phyloP scores from a whole-genome alignment of 2,797 vertebrate species.

The Decapterus maruadsi region DNA sequence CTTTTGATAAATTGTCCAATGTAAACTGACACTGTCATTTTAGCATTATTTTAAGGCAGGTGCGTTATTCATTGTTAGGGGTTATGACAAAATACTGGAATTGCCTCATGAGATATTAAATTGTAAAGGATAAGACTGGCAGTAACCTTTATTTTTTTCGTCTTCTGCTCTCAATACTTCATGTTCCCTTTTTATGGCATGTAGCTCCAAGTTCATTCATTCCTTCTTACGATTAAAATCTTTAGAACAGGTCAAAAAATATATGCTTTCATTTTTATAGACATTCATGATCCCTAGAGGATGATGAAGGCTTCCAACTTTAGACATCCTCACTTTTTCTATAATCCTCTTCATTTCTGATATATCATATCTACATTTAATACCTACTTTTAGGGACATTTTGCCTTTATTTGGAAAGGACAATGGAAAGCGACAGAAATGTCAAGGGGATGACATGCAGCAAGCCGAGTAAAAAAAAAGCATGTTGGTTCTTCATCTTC shows the following conservation, averaged over 20 bases:
- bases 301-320: too few species aligned
- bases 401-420: too few species aligned
- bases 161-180: not conserved
- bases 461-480: too few species aligned
- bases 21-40: constrained; percentile 54
- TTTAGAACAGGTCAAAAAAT: not conserved
- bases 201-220: not conserved
- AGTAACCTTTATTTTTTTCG: not conserved
- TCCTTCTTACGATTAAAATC: not conserved
- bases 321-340: too few species aligned
- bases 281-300: too few species aligned
- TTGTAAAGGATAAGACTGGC: not conserved
- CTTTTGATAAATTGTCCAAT: constrained; percentile 59
- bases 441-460: too few species aligned
- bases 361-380: too few species aligned
- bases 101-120: not conserved
- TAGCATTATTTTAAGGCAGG: constrained; percentile 2
- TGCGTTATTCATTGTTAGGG: not conserved
- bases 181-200: not conserved
- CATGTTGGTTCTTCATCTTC: too few species aligned
- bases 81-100: not conserved
- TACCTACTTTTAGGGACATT: too few species aligned
- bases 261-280: not conserved
- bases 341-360: too few species aligned
- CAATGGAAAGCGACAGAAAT: too few species aligned